Evolutionary conservation across 2,797 vertebrate genomes (phyloP).

Genomic region (Coendou prehensilis): DNA sequence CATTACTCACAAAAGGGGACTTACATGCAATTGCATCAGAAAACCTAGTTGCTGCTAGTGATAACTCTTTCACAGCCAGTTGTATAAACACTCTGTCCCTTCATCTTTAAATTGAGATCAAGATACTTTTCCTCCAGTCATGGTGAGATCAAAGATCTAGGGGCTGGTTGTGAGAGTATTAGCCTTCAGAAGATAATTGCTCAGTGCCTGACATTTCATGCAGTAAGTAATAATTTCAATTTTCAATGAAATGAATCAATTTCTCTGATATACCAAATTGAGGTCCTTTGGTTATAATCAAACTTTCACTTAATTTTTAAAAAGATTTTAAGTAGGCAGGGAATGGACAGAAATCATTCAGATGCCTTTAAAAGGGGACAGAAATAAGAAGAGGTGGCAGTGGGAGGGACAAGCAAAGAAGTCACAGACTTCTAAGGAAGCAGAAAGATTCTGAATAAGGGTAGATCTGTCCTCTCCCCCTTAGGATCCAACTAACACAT

Average conservation of each 20-base stretch:
- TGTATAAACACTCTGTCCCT: not conserved
- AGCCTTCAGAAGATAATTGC: not conserved
- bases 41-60: not conserved
- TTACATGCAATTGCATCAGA: not conserved
- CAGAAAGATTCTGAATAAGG: not conserved
- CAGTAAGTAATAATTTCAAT: not conserved
- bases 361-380: not conserved
- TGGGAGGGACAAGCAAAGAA: not conserved
- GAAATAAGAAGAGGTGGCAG: not conserved
- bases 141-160: not conserved
- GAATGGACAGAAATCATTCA: not conserved
- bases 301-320: not conserved
- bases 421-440: not conserved
- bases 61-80: not conserved
- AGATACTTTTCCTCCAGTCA: not conserved
- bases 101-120: not conserved
- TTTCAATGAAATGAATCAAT: not conserved
- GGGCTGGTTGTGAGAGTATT: not conserved
- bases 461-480: not conserved
- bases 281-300: not conserved
- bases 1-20: not conserved
- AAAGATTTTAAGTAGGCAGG: not conserved
- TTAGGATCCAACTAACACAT: not conserved
- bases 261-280: slow-evolving; percentile 9
- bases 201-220: not conserved